Evolutionary conservation across 2,888 invertebrate species (phyloP).

Genomic region (Oligia strigilis): DNA sequence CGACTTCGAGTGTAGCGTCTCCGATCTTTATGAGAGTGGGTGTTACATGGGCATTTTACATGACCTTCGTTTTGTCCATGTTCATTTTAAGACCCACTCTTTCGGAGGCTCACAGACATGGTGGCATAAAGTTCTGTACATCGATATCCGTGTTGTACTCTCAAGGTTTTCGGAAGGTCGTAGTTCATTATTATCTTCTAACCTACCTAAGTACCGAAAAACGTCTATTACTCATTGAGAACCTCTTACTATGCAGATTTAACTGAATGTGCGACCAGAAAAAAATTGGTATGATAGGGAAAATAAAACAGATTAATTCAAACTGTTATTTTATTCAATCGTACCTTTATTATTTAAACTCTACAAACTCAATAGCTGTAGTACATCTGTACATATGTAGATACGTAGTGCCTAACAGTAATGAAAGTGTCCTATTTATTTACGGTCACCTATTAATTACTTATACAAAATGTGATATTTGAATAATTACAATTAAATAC

Average conservation of each 20-base stretch:
- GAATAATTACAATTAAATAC: slow-evolving; percentile 83
- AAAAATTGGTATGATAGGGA: background rate
- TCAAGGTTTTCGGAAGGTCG: too few relatives aligned
- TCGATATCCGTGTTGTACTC: too few relatives aligned
- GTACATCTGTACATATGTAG: background rate
- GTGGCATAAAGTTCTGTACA: too few relatives aligned
- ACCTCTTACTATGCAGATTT: background rate
- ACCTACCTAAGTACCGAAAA: background rate
- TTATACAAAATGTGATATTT: slow-evolving; percentile 79
- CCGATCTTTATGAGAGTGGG: too few relatives aligned
- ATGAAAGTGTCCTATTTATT: background rate
- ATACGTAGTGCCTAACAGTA: background rate
- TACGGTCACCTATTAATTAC: background rate
- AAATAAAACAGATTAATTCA: background rate
- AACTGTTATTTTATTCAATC: background rate
- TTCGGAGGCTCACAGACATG: too few relatives aligned
- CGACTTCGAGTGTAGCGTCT: too few relatives aligned
- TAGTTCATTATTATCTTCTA: too few relatives aligned
- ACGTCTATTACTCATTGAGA: background rate
- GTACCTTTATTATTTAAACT: background rate
- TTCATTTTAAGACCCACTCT: too few relatives aligned
- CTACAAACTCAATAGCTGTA: background rate
- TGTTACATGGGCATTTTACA: too few relatives aligned
- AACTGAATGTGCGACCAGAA: background rate
- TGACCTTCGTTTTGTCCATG: too few relatives aligned